Evolutionary conservation across 2,797 vertebrate genomes (phyloP).

Genomic region (Cyprinella venusta): DNA sequence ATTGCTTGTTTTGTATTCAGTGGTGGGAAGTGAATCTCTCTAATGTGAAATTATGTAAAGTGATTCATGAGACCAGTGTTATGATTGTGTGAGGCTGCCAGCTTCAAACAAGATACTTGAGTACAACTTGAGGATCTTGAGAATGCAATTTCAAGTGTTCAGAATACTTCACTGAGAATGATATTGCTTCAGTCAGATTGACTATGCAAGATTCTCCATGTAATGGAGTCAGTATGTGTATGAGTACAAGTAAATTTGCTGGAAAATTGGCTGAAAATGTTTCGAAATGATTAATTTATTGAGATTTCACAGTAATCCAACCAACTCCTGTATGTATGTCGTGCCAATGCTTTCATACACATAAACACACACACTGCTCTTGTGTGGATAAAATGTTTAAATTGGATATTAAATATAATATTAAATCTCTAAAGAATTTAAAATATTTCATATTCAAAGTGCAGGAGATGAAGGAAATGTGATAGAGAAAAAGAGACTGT

Average conservation of each 20-base stretch:
- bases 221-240: background rate
- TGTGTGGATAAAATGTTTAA: slow-evolving; percentile 14
- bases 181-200: slow-evolving; percentile 9
- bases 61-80: background rate
- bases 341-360: background rate
- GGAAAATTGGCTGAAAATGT: slow-evolving; percentile 42
- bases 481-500: background rate
- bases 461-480: background rate
- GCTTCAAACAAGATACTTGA: slow-evolving; percentile 1
- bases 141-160: slow-evolving; percentile 1
- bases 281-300: slow-evolving; percentile 33
- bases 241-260: slow-evolving; percentile 29
- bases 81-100: background rate
- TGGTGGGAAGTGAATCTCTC: background rate
- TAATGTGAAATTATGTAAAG: slow-evolving; percentile 10
- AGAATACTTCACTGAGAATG: slow-evolving; percentile 5
- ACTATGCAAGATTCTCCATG: background rate
- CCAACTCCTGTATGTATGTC: slow-evolving; percentile 14
- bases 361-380: background rate
- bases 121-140: background rate
- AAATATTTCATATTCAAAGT: slow-evolving; percentile 14
- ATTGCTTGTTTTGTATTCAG: slow-evolving; percentile 36
- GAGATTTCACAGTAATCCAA: slow-evolving; percentile 45
- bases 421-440: background rate
- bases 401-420: background rate